These are phyloP conservation scores for Athene noctua DNA, from an alignment of 2,113 vertebrate genomes.

Conservation along the genomic window DNA sequence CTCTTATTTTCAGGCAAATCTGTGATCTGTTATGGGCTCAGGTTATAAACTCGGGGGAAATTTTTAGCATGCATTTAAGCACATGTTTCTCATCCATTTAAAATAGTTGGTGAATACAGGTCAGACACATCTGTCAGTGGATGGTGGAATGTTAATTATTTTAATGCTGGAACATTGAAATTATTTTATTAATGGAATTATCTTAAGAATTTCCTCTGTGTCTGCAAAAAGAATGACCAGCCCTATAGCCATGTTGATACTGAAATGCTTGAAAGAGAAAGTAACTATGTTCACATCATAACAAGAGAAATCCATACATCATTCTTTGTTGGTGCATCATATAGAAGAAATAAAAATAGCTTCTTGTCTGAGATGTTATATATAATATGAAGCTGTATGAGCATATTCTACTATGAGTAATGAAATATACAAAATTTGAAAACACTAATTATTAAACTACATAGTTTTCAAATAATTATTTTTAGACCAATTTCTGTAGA, in stretches of 20 bases:
- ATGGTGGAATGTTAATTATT: not conserved
- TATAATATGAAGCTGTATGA: not conserved
- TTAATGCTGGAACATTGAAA: not conserved
- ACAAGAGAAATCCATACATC: not conserved
- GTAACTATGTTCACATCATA: not conserved
- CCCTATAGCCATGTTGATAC: not conserved
- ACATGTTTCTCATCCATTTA: not conserved
- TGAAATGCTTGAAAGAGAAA: not conserved
- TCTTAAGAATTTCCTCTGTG: not conserved
- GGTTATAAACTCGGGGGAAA: not conserved
- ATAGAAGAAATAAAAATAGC: not conserved
- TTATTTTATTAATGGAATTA: not conserved
- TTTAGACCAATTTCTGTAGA: not conserved
- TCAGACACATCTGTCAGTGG: not conserved
- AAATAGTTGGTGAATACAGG: not conserved
- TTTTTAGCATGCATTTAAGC: not conserved
- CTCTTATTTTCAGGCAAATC: not conserved
- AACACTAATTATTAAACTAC: not conserved
- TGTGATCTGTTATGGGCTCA: not conserved
- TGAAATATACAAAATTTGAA: not conserved
- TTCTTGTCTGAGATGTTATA: not conserved
- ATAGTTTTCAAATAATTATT: not conserved
- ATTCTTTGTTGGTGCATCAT: not conserved
- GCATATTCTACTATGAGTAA: not conserved
- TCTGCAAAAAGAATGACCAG: not conserved